A percentile compares a stretch with the other conserved stretches of the same genome.
These are phyloP conservation scores for Pseudomyrmex sp. DNA, from an alignment of 1,140 invertebrate species.

Conservation along the genomic window DNA sequence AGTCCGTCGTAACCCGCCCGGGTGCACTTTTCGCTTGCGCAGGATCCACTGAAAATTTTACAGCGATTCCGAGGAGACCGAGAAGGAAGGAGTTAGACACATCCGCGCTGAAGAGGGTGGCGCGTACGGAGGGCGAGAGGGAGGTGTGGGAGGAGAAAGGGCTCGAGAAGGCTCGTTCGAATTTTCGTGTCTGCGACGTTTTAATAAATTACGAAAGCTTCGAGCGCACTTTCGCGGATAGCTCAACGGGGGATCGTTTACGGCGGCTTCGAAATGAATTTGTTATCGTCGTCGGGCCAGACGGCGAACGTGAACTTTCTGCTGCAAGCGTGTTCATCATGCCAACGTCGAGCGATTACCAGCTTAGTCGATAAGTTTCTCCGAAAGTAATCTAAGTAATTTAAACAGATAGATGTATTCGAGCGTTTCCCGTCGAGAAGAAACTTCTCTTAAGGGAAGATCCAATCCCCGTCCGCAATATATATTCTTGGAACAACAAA, in stretches of 20 bases:
- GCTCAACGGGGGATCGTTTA: slow-evolving; percentile 73
- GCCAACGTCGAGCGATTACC: slow-evolving; percentile 35
- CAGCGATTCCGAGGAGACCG: slow-evolving; percentile 13
- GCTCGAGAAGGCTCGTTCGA: slow-evolving; percentile 61
- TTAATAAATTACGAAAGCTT: slow-evolving; percentile 72
- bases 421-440: too few species aligned
- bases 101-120: slow-evolving; percentile 11
- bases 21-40: slow-evolving; percentile 63
- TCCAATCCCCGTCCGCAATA: too few species aligned
- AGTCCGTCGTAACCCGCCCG: slow-evolving; percentile 39
- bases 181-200: slow-evolving; percentile 70
- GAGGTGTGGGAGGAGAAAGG: not conserved
- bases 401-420: not conserved
- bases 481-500: too few species aligned
- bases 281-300: slow-evolving; percentile 53
- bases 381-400: slow-evolving; percentile 19
- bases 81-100: slow-evolving; percentile 46
- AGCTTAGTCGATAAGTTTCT: slow-evolving; percentile 21
- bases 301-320: slow-evolving; percentile 59
- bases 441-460: too few species aligned
- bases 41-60: slow-evolving; percentile 70
- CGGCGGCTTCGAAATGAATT: slow-evolving; percentile 70
- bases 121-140: not conserved
- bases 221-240: slow-evolving; percentile 57
- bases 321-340: slow-evolving; percentile 38